Percentiles rank a stretch among this genome's conserved stretches.
These are phyloP conservation scores for Enoplosus armatus DNA, from an alignment of 2,797 vertebrate species.

Conservation along the genomic window DNA sequence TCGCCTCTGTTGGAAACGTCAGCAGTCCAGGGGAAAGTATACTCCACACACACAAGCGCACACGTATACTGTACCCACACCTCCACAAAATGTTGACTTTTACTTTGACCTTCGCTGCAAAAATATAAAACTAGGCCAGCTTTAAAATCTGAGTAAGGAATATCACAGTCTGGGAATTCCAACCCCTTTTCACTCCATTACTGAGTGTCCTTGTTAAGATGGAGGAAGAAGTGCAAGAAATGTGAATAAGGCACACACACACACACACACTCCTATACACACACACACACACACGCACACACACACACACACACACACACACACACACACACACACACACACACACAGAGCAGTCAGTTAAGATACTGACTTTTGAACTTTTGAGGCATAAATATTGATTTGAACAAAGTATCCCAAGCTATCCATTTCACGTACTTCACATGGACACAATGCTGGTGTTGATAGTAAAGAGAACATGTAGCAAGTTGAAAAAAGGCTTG, in stretches of 20 bases:
- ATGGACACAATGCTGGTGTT: background rate
- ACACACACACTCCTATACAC: background rate
- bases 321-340: background rate
- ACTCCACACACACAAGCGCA: background rate
- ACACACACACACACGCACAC: background rate
- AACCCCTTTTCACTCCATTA: slow-evolving; percentile 33
- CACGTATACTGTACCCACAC: background rate
- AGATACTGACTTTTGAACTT: slow-evolving; percentile 5
- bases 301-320: background rate
- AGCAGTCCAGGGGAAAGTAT: background rate
- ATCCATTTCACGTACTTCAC: background rate
- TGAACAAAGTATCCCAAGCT: background rate
- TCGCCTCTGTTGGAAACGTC: background rate
- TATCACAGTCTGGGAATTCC: slow-evolving; percentile 38
- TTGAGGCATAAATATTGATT: slow-evolving; percentile 5
- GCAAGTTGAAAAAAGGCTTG: no score
- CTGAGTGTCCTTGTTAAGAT: slow-evolving; percentile 60
- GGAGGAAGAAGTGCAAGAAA: slow-evolving; percentile 23
- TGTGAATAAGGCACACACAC: slow-evolving; percentile 29
- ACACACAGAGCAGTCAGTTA: background rate
- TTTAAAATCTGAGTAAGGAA: slow-evolving; percentile 55
- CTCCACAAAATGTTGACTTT: slow-evolving; percentile 19
- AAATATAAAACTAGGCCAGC: slow-evolving; percentile 38
- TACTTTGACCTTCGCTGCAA: slow-evolving; percentile 41
- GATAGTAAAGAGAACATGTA: background rate